Base-by-base conservation (phyloP, 2,888 invertebrate genomes). In the Pyralis farinalis region DNA sequence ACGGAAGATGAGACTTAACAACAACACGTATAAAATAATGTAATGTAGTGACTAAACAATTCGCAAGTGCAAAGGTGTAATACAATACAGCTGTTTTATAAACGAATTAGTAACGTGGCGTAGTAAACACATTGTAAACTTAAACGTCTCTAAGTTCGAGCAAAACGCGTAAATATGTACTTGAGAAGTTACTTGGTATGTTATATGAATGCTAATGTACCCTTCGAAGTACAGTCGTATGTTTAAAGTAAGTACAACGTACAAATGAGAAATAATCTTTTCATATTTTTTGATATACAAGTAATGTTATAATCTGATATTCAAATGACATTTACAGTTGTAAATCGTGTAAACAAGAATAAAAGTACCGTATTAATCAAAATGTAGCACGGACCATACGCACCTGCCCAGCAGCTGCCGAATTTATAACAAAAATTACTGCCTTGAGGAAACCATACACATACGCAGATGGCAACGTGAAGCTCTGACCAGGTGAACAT, bases 321-420 rank as follows among this genome's bases (percentile, higher is more conserved):
- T 4, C 2, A 16, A 16, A 16, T 16, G 16, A 16, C 16, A 3
- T 2, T 3, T 16, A 16, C 16, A 16, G 16, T 16, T 16, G 3
- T 16, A 16, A 16, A 16, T 3, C 16, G 4, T 16, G 16, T 16
- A 16, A 16, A 16, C 16, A 16, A 4, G 16, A 16, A 16, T 16
- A 16, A 16, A 16, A 16, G 16, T 16, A 16, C 16, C 16, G 16
- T 16, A 70, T 69, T 60, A 61, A 64, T 68, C 70, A 72, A 66
- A 68, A 67, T 55, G 62, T 58, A 66, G 79, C 84, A 84, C 85
- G 79, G 64, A 66, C 73, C 65, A 44, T 16, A 4, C 31, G 44
- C 86, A 85, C 84, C 85, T 85, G 86, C 73, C 66, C 46, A 66
- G 67, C 85, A 85, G 84, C 81, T 87, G 86, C 54, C 58, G 62